phyloP scores from a whole-genome alignment of 1,140 invertebrate genomes.

The Idris sp. region DNA sequence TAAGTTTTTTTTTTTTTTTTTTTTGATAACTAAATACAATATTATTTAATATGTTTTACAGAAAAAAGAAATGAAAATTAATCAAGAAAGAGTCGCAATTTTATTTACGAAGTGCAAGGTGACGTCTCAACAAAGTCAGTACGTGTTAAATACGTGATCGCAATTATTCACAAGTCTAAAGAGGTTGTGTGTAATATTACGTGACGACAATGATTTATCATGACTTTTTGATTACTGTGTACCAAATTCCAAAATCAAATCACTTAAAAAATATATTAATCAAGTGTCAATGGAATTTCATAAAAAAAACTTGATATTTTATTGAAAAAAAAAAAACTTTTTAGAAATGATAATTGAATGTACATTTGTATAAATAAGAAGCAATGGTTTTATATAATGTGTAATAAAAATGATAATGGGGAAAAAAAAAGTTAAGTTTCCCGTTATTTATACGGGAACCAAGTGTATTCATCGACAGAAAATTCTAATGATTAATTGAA shows the following conservation, averaged over 20 bases:
- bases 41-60: too few species aligned
- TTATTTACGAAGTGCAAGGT: constrained; percentile 51
- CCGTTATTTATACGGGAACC: too few species aligned
- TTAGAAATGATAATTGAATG: too few species aligned
- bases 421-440: background rate
- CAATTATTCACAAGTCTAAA: constrained; percentile 53
- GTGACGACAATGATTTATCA: constrained; percentile 57
- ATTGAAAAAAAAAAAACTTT: too few species aligned
- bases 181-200: constrained; percentile 56
- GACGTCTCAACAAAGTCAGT: constrained; percentile 31
- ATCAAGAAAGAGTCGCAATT: constrained; percentile 17
- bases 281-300: too few species aligned
- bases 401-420: background rate
- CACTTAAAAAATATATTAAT: too few species aligned
- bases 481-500: constrained; percentile 33
- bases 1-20: too few species aligned
- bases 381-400: too few species aligned
- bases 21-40: too few species aligned
- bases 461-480: background rate
- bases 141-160: constrained; percentile 51
- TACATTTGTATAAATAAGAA: too few species aligned
- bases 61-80: constrained; percentile 14
- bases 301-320: too few species aligned
- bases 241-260: constrained; percentile 17
- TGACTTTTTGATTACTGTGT: constrained; percentile 33